A percentile compares a stretch with the other conserved stretches of the same genome.
phyloP scores from a whole-genome alignment of 2,888 invertebrate species.

The Ctena decussata region DNA sequence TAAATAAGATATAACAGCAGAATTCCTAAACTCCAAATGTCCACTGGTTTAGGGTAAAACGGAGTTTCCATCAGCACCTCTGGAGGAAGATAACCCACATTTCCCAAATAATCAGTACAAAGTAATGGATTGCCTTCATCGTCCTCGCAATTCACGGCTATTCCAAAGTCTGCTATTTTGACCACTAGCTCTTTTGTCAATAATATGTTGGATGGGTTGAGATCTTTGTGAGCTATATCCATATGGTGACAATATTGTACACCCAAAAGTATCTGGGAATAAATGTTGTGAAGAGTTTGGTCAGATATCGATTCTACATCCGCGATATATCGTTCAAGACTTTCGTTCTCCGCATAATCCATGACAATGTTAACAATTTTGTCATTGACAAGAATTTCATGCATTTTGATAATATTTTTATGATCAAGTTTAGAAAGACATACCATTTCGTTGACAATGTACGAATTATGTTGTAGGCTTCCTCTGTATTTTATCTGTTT shows the following conservation, averaged over 20 bases:
- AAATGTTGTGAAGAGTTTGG: slow-evolving; percentile 42
- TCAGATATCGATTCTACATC: slow-evolving; percentile 22
- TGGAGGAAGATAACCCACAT: slow-evolving; percentile 59
- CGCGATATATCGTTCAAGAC: slow-evolving; percentile 58
- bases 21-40: slow-evolving; percentile 70
- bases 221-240: slow-evolving; percentile 66
- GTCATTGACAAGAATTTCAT: slow-evolving; percentile 55
- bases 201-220: slow-evolving; percentile 68
- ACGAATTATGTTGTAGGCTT: slow-evolving; percentile 55
- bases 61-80: slow-evolving; percentile 53
- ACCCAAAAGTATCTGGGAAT: slow-evolving; percentile 59
- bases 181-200: slow-evolving; percentile 55
- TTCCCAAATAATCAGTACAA: slow-evolving; percentile 69
- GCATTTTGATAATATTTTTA: slow-evolving; percentile 60
- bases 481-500: slow-evolving; percentile 67
- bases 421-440: slow-evolving; percentile 64
- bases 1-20: slow-evolving; percentile 57
- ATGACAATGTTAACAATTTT: slow-evolving; percentile 62
- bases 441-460: slow-evolving; percentile 66
- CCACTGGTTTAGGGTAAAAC: slow-evolving; percentile 63
- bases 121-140: slow-evolving; percentile 37
- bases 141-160: slow-evolving; percentile 57
- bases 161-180: slow-evolving; percentile 71
- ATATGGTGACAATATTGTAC: slow-evolving; percentile 64
- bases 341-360: slow-evolving; percentile 70